These are phyloP conservation scores for Whitmania pigra DNA, from an alignment of 1,140 invertebrate species.

Conservation along the genomic window DNA sequence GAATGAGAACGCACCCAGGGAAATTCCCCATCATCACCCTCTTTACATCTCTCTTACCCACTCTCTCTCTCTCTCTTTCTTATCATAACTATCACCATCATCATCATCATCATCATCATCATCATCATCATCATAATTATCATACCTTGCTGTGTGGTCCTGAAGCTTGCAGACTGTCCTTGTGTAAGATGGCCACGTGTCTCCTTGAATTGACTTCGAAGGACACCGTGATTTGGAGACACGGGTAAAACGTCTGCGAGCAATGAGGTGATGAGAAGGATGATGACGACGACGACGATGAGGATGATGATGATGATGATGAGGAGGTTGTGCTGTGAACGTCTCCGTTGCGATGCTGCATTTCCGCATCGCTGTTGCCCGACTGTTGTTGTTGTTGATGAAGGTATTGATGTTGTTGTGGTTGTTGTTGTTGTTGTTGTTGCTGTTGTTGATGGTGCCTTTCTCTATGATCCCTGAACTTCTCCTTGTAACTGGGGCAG, in stretches of 20 bases:
- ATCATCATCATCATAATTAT: slow-evolving; percentile 1
- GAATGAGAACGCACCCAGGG: too few relatives aligned
- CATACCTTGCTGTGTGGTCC: slow-evolving; percentile 13
- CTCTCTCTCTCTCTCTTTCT: too few relatives aligned
- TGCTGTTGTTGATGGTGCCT: slow-evolving; percentile 18
- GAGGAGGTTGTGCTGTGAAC: too few relatives aligned
- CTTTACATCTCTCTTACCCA: too few relatives aligned
- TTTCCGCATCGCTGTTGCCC: too few relatives aligned
- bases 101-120: not conserved
- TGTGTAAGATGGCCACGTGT: slow-evolving; percentile 20
- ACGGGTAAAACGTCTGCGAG: slow-evolving; percentile 15
- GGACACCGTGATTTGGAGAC: slow-evolving; percentile 21
- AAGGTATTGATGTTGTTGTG: not conserved
- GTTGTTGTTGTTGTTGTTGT: not conserved
- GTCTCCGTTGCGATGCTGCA: too few relatives aligned
- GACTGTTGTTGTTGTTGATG: not conserved
- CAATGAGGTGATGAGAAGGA: slow-evolving; percentile 13
- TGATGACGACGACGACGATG: not conserved
- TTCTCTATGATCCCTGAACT: slow-evolving; percentile 13
- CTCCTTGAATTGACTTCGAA: slow-evolving; percentile 7
- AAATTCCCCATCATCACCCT: too few relatives aligned
- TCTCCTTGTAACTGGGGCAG: slow-evolving; percentile 16
- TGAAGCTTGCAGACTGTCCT: slow-evolving; percentile 12
- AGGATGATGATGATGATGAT: not conserved
- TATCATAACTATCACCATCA: not conserved